Percentiles rank a stretch among this genome's conserved stretches.
Conservation (phyloP, 2,797 vertebrate genomes). For the Ctenopoma kingsleyae region DNA sequence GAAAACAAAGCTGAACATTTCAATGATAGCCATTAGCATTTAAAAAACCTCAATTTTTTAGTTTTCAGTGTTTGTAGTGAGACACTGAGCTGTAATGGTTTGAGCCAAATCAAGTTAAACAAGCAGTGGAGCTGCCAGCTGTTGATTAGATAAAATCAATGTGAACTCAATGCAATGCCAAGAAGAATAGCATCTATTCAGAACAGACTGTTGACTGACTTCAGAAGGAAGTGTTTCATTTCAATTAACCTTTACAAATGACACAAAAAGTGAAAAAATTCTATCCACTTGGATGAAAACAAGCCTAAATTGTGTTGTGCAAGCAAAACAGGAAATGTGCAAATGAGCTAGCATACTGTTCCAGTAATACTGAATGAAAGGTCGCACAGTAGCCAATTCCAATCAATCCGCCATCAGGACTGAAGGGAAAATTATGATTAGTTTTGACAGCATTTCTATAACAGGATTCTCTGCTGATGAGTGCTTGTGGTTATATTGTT, state of each 20-base stretch:
- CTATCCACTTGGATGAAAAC: neutral
- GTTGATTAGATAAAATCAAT: neutral
- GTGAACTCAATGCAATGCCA: neutral
- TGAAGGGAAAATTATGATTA: conserved; percentile 25
- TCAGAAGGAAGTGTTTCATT: neutral
- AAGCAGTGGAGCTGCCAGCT: conserved; percentile 9
- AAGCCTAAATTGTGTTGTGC: neutral
- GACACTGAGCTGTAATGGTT: no score
- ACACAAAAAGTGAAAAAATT: neutral
- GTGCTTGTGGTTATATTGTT: conserved; percentile 2
- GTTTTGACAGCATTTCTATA: conserved; percentile 22
- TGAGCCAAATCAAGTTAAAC: neutral
- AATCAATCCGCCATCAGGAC: conserved; percentile 29
- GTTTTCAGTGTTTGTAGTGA: neutral
- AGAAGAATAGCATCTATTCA: neutral
- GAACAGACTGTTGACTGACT: conserved; percentile 6
- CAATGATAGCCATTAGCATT: neutral
- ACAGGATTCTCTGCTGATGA: neutral
- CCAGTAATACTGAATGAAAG: conserved; percentile 30
- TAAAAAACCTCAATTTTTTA: neutral
- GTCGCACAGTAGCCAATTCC: conserved; percentile 11
- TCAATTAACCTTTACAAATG: neutral
- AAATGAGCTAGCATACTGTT: conserved; percentile 1
- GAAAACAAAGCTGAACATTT: neutral
- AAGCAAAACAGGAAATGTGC: conserved; percentile 11